Evolutionary conservation across 2,888 invertebrate species (phyloP).

Genomic region (Caenorhabditis sp.): DNA sequence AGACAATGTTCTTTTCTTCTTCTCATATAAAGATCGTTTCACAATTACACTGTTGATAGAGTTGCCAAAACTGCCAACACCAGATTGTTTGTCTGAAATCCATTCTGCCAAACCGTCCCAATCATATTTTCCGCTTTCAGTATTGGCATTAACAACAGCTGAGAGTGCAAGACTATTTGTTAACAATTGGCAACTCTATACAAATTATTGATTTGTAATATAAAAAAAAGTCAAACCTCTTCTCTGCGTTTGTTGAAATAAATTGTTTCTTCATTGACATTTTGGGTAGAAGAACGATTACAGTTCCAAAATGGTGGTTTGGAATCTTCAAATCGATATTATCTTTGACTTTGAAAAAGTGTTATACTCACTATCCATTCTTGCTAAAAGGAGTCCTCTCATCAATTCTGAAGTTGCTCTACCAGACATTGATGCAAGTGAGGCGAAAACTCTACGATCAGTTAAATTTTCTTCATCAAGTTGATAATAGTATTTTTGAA

Average conservation of each 20-base stretch:
- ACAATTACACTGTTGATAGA: conserved; percentile 57
- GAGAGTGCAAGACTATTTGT: conserved; percentile 54
- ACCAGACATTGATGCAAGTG: conserved; percentile 56
- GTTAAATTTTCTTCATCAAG: conserved; percentile 37
- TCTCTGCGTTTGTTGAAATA: neutral
- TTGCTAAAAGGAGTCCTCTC: conserved; percentile 40
- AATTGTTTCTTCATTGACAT: neutral
- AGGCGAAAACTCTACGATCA: conserved; percentile 54
- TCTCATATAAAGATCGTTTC: conserved; percentile 58
- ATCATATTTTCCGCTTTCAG: conserved; percentile 48
- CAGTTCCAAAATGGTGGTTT: conserved; percentile 34
- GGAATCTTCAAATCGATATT: conserved; percentile 8
- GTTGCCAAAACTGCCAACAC: conserved; percentile 54
- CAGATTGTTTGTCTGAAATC: conserved; percentile 63
- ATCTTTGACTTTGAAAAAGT: neutral
- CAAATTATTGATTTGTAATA: neutral
- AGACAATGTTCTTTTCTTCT: conserved; percentile 36
- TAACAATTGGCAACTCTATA: conserved; percentile 54
- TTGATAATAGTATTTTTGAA: conserved; percentile 50
- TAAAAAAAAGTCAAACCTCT: neutral
- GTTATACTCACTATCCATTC: conserved; percentile 38
- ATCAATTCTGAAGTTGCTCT: conserved; percentile 45
- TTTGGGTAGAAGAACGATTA: neutral
- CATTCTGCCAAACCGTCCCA: conserved; percentile 66
- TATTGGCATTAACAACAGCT: conserved; percentile 45